These are phyloP conservation scores for Caenorhabditis becei DNA, from an alignment of 2,888 invertebrate species.

Conservation along the genomic window DNA sequence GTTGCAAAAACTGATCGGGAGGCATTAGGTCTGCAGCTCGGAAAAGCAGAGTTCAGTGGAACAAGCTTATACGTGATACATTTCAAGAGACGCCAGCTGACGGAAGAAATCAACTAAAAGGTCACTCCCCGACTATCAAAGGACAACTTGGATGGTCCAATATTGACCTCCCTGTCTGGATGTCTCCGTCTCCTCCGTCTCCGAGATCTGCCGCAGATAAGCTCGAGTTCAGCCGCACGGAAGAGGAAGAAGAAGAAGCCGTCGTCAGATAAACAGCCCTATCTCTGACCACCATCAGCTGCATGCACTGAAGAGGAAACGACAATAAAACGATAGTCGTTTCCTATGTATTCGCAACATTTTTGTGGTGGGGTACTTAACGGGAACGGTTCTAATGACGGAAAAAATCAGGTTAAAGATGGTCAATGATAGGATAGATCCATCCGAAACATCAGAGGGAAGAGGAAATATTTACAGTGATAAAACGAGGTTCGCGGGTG, in stretches of 20 bases:
- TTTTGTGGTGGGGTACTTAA: conserved; percentile 13
- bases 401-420: conserved; percentile 9
- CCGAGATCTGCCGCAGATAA: conserved; percentile 31
- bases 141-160: neutral
- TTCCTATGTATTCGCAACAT: conserved; percentile 31
- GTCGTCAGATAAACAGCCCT: neutral
- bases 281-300: conserved; percentile 27
- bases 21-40: neutral
- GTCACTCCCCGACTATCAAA: neutral
- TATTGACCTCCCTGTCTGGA: conserved; percentile 1
- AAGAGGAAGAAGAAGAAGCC: conserved; percentile 9
- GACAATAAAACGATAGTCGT: conserved; percentile 8
- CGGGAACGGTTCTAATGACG: neutral
- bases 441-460: neutral
- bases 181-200: conserved; percentile 2
- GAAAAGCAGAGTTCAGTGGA: too few relatives aligned
- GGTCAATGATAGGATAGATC: neutral
- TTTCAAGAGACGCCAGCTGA: neutral
- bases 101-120: conserved; percentile 6
- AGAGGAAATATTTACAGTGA: neutral
- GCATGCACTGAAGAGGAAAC: conserved; percentile 25
- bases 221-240: conserved; percentile 4
- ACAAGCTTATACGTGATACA: too few relatives aligned
- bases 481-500: conserved; percentile 1
- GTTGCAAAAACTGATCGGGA: neutral